These are phyloP conservation scores for Psammodynastes pulverulentus DNA, from an alignment of 2,113 vertebrate genomes.

Conservation along the genomic window DNA sequence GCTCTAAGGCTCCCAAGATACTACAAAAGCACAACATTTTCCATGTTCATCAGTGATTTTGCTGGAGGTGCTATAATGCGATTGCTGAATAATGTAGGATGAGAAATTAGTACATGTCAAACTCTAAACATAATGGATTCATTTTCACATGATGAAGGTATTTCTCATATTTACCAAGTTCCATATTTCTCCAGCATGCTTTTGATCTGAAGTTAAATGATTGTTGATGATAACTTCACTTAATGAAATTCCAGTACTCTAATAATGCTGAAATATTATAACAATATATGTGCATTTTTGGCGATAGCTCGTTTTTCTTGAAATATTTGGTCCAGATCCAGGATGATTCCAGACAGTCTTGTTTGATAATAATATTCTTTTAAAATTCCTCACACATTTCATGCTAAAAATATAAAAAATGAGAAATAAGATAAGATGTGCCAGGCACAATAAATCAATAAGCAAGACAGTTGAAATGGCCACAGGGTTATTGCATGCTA, in stretches of 20 bases:
- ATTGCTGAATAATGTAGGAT: not conserved
- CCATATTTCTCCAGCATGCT: not conserved
- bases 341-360: not conserved
- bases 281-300: not conserved
- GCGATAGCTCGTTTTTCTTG: not conserved
- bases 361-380: not conserved
- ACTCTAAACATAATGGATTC: not conserved
- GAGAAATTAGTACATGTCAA: not conserved
- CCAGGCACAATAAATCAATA: not conserved
- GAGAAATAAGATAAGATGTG: not conserved
- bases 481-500: too few relatives aligned
- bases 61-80: not conserved
- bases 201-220: not conserved
- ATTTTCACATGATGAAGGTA: not conserved
- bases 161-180: not conserved
- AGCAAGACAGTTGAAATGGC: too few relatives aligned
- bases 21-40: not conserved
- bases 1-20: slow-evolving; percentile 26
- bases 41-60: too few relatives aligned
- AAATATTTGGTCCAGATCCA: not conserved
- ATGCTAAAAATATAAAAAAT: not conserved
- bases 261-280: not conserved
- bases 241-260: not conserved
- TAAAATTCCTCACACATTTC: not conserved
- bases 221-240: not conserved